Conservation (phyloP, 2,888 invertebrate genomes). For the Drosophila testacea region DNA sequence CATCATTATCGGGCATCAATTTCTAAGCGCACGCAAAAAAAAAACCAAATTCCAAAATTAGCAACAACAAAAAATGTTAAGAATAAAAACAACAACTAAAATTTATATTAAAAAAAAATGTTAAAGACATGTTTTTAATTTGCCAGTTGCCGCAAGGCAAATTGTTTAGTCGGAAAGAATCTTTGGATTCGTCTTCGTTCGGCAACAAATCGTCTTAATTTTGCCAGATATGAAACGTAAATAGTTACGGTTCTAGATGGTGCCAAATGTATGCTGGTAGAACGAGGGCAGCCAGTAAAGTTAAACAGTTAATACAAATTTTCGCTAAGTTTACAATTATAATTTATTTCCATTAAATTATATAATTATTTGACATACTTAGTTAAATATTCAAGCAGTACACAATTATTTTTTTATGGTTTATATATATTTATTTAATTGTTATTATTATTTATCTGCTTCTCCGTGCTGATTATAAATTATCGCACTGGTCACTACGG, state of each 20-base stretch:
- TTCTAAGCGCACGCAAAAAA: slow-evolving; percentile 44
- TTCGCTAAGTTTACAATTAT: too few relatives aligned
- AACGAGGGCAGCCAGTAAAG: slow-evolving; percentile 25
- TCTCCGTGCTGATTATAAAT: too few relatives aligned
- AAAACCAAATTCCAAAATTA: slow-evolving; percentile 16
- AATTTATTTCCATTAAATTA: too few relatives aligned
- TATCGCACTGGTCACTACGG: too few relatives aligned
- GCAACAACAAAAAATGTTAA: slow-evolving; percentile 4
- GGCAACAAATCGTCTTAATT: slow-evolving; percentile 47
- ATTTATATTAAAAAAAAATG: slow-evolving; percentile 22
- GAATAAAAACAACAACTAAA: slow-evolving; percentile 13
- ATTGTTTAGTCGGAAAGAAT: slow-evolving; percentile 26
- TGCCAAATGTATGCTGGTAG: slow-evolving; percentile 1
- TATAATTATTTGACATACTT: too few relatives aligned
- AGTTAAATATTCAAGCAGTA: too few relatives aligned
- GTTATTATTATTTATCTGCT: too few relatives aligned
- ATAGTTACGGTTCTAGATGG: slow-evolving; percentile 5
- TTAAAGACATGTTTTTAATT: slow-evolving; percentile 59
- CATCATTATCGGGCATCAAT: slow-evolving; percentile 64
- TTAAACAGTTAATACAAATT: not conserved
- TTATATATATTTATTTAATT: too few relatives aligned
- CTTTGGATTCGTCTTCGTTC: slow-evolving; percentile 21
- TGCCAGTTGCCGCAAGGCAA: slow-evolving; percentile 41
- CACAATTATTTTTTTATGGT: too few relatives aligned
- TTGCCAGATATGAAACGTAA: slow-evolving; percentile 15